Base-by-base conservation (phyloP, 1,140 invertebrate species). In the Dendroctonus valens region DNA sequence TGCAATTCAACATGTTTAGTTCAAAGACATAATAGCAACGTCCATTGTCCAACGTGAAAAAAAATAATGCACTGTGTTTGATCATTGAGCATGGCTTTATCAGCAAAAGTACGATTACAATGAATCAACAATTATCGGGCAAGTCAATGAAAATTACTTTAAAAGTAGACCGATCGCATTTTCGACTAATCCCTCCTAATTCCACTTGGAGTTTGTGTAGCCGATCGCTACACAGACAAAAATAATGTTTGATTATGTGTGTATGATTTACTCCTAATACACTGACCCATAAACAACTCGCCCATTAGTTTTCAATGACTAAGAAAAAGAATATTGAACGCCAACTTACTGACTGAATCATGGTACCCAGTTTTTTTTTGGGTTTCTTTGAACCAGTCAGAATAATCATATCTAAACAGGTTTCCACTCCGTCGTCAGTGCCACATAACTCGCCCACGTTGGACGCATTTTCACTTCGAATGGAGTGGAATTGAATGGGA, bases 261-360 rank as follows among this genome's bases (percentile, higher is more conserved):
- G 7, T 11, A n/a, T n/a, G 37, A 3, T 51, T 51, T 3, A 51
- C 14, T 52, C 12, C 50, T 26, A 26, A 52, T 52, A 52, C 15
- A 40, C 53, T 55, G 53, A 55, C 53, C 53, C 37, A 55, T 11
- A 55, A 39, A 7, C 14, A n/a, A 55, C 53, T 55, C 37, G 38
- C 53, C 53, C 53, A 55, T 55, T 2, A n/a, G 14, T 52, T 9
- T 26, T 7, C 12, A 37, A 5, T 26, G 50, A 37, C 9, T 52
- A 15, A 52, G 14, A 52, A 15, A 37, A 15, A 52, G 37, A 52
- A 52, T 52, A 5, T 7, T 52, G 50, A 52, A 15, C 37, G 9
- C 5, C 50, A 26, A 26, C 26, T 26, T 1, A 1, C 26, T 26
- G 26, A 26, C 26, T 26, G 26, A 1, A 26, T 26, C 26, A 26